Evolutionary conservation across 2,113 vertebrate genomes (phyloP), one percentile per base, ranked within the genome.

Genomic region (Pachyramphus minor): DNA sequence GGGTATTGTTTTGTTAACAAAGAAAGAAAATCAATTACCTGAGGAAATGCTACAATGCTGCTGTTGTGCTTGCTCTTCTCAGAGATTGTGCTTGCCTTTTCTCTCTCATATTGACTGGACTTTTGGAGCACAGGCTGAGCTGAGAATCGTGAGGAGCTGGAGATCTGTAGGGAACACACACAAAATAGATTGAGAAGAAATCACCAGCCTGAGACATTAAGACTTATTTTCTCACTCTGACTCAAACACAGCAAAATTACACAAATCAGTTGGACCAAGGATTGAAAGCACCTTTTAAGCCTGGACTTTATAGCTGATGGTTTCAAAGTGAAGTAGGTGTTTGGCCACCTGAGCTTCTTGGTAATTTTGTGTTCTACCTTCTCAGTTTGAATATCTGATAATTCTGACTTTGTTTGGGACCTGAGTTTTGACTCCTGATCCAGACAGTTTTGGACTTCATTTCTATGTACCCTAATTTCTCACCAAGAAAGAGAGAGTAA

Each of bases 11-110:
- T 89, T 68, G n/a, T 94, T 91, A 96, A 83, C 64, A 69, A 18
- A 68, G 76, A 33, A 39, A 83, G 68, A 87, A 85, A 88, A 80
- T 82, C 82, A 85, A 23, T 94, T 85, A 77, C 87, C 50, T 22
- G 25, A 80, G 59, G 78, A 56, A 56, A 44, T 69, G 63, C 53
- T 20, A 63, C 55, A 58, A 0, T 20, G 58, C 53, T 69, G 83
- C 20, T 9, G 58, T 73, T 69, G 5, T 1, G 8, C 58, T 59
- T 69, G 66, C 41, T 62, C 25, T 56, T 37, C 49, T 68, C 30
- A 7, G 39, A 33, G 14, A 19, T 2, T 33, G 16, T 2, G 1
- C 49, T 78, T 77, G 49, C 24, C 30, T 84, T 60, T 68, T 47
- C 50, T 62, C 42, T 52, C 41, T 69, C 8, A 0, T 18, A 3